Evolutionary conservation across 92 coral and sea anemone species (phyloP).

Genomic region (Heliopora coerulea): DNA sequence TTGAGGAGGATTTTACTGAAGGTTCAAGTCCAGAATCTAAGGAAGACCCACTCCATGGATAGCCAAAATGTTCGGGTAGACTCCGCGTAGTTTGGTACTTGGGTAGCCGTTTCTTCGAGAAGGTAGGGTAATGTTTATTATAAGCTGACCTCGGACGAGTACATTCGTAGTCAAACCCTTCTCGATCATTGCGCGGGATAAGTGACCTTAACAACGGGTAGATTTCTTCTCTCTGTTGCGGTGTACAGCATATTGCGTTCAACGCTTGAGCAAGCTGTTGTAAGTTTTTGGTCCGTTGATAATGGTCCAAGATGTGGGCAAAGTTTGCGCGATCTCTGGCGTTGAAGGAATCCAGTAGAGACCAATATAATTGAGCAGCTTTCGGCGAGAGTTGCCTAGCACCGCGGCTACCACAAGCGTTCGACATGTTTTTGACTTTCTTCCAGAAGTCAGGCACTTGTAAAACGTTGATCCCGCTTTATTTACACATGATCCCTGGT

Average conservation of each 20-base stretch:
- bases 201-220: slow-evolving; percentile 75
- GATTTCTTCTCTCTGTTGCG: slow-evolving; percentile 76
- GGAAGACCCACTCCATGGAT: background rate
- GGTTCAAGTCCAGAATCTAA: background rate
- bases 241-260: slow-evolving; percentile 65
- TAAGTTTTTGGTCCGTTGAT: slow-evolving; percentile 72
- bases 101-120: slow-evolving; percentile 55
- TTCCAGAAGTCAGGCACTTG: background rate
- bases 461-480: background rate
- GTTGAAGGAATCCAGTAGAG: slow-evolving; percentile 60
- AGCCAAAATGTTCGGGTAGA: background rate
- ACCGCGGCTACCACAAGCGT: background rate
- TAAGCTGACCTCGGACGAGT: slow-evolving; percentile 38
- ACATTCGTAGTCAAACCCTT: slow-evolving; percentile 71
- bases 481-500: slow-evolving; percentile 15
- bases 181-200: slow-evolving; percentile 67
- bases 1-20: slow-evolving; percentile 41
- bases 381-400: slow-evolving; percentile 25
- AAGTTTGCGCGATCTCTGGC: slow-evolving; percentile 72
- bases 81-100: slow-evolving; percentile 39
- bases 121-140: slow-evolving; percentile 45
- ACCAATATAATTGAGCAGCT: slow-evolving; percentile 19
- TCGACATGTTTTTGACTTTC: slow-evolving; percentile 7
- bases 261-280: slow-evolving; percentile 64
- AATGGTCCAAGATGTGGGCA: slow-evolving; percentile 75